Conservation (phyloP, 1,140 invertebrate species). For the Teleogryllus occipitalis region DNA sequence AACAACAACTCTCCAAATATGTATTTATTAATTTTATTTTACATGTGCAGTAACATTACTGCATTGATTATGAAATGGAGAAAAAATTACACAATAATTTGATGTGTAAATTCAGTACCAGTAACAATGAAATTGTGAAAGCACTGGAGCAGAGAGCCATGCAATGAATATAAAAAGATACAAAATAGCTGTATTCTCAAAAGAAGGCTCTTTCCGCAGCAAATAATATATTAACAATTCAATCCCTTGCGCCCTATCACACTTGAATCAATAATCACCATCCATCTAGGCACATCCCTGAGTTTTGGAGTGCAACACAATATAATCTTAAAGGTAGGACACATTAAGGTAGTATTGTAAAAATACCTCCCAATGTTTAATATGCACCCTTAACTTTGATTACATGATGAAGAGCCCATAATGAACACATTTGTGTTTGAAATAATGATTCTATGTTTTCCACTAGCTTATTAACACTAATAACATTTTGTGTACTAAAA, state of each 20-base stretch:
- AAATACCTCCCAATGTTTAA: neutral
- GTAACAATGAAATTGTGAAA: neutral
- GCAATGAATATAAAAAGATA: neutral
- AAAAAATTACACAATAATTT: neutral
- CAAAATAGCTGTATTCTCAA: neutral
- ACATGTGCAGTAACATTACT: neutral
- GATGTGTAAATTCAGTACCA: neutral
- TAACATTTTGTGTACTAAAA: neutral
- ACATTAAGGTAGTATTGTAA: slow-evolving; percentile 7
- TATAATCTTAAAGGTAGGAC: neutral
- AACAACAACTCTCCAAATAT: neutral
- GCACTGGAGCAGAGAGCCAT: neutral
- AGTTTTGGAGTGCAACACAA: slow-evolving; percentile 1
- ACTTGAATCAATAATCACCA: neutral
- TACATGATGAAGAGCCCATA: neutral
- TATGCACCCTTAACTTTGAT: neutral
- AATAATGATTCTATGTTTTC: neutral
- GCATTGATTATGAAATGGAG: neutral
- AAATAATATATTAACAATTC: neutral
- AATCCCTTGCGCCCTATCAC: neutral
- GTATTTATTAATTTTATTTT: neutral
- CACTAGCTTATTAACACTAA: neutral
- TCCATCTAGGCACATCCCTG: slow-evolving; percentile 1
- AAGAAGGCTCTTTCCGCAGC: neutral
- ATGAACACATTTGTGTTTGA: neutral